Base-by-base conservation (phyloP, 2,797 vertebrate genomes). In the Poeciliopsis gracilis region DNA sequence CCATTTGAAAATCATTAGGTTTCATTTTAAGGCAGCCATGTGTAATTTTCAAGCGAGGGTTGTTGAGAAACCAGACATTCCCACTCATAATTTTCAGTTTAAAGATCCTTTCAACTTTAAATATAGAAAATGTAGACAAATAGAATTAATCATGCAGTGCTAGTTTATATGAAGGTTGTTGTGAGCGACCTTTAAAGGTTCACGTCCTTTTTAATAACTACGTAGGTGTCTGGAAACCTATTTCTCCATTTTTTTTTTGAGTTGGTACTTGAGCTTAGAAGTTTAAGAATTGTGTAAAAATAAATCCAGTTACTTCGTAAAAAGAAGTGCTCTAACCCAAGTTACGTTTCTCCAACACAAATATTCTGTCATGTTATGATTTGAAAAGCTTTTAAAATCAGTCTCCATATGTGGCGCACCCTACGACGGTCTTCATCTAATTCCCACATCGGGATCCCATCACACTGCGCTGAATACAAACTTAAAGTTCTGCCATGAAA, bases 401-500 rank as follows among this genome's bases (percentile, higher is more conserved):
- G 72, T 88, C 78, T 79, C 85, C 76, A 75, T 77, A 70, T 77
- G 77, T 47, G 57, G 77, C 80, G 10, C 53, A 71, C 18, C 28
- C 57, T 70, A 16, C 83, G 81, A 89, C 76, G 57, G 78, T 82
- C 86, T 81, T 69, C 1, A 12, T 38, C 53, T 74, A 73, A 90
- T 91, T 84, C 82, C 81, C 89, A 89, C 87, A 88, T 92, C 87
- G 85, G 86, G 78, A 82, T 77, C 38, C 77, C 77, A 85, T 87
- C 88, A 81, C 80, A 30, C 23, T 8, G 61, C 80, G 66, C 72
- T 63, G 82, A 85, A 87, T 84, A 77, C 83, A 90, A 90, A 90
- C 82, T 43, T 81, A 76, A 81, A 78, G 70, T 83, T 88, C 81
- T 86, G 82, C 83, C n/a, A 81, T 75, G 78, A 81, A 84, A 92